phyloP scores from a whole-genome alignment of 2,113 vertebrate genomes.

The Romanogobio albipinnatus region DNA sequence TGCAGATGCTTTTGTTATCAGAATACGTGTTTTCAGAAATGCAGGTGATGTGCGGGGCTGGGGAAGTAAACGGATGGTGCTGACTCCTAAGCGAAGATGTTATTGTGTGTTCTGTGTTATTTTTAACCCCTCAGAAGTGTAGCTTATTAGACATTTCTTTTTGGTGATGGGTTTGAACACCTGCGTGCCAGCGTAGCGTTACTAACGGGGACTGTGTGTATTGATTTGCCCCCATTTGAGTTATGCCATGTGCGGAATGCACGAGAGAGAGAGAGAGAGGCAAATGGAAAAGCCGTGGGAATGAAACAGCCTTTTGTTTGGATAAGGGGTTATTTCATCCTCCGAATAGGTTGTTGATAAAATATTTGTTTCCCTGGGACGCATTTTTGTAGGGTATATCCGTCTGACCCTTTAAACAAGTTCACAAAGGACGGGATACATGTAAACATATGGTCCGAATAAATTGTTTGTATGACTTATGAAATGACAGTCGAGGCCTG shows the following conservation, averaged over 20 bases:
- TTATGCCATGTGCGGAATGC: constrained; percentile 43
- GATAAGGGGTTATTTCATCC: not conserved
- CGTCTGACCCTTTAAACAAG: not conserved
- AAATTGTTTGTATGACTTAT: constrained; percentile 13
- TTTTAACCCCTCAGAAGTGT: not conserved
- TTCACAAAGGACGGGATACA: not conserved
- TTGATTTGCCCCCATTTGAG: constrained; percentile 30
- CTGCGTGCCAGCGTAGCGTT: constrained; percentile 24
- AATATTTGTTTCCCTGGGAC: not conserved
- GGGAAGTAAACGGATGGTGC: constrained; percentile 6
- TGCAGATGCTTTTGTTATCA: constrained; percentile 31
- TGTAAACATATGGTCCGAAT: not conserved
- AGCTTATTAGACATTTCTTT: not conserved
- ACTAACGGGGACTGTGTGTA: constrained; percentile 24
- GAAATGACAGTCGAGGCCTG: not conserved
- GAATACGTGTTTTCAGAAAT: not conserved
- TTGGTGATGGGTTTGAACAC: constrained; percentile 31
- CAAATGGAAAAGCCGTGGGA: constrained; percentile 8
- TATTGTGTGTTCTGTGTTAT: not conserved
- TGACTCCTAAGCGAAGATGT: constrained; percentile 4
- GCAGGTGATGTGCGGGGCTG: constrained; percentile 34
- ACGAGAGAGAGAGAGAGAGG: constrained; percentile 3
- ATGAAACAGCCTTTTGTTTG: constrained; percentile 30
- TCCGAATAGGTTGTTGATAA: not conserved
- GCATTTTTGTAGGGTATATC: not conserved